These are phyloP conservation scores for Saimiri boliviensis DNA, from an alignment of 2,113 vertebrate species.

Conservation along the genomic window DNA sequence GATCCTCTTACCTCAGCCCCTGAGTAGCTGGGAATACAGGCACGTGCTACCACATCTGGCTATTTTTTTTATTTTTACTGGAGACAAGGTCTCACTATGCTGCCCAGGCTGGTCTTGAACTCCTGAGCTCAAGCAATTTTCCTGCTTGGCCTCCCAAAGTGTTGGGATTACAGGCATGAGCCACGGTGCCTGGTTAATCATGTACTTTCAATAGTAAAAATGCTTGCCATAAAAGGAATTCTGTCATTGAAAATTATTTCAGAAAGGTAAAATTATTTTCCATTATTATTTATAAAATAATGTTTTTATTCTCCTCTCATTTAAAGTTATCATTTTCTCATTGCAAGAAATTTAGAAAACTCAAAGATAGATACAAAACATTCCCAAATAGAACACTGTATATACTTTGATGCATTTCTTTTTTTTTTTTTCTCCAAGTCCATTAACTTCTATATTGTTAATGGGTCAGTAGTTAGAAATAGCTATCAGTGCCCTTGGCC, in stretches of 20 bases:
- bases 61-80: neutral
- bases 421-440: neutral
- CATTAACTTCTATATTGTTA: neutral
- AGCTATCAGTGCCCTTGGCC: neutral
- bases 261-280: slow-evolving; percentile 47
- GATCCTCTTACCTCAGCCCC: neutral
- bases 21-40: neutral
- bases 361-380: slow-evolving; percentile 27
- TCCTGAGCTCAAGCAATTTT: neutral
- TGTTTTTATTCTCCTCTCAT: slow-evolving; percentile 18
- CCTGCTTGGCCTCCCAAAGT: neutral
- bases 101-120: neutral
- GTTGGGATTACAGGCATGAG: neutral
- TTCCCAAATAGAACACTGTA: neutral
- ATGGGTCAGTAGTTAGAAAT: neutral
- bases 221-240: slow-evolving; percentile 20
- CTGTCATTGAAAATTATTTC: slow-evolving; percentile 18
- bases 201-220: slow-evolving; percentile 13
- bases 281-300: slow-evolving; percentile 48
- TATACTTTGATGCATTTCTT: slow-evolving; percentile 18
- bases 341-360: slow-evolving; percentile 33
- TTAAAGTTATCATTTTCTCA: slow-evolving; percentile 41
- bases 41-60: neutral
- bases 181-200: neutral
- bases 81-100: neutral